Percentiles rank a stretch among this genome's conserved stretches.
These are phyloP conservation scores for Euplagia quadripunctaria DNA, from an alignment of 2,888 invertebrate genomes.

Conservation along the genomic window DNA sequence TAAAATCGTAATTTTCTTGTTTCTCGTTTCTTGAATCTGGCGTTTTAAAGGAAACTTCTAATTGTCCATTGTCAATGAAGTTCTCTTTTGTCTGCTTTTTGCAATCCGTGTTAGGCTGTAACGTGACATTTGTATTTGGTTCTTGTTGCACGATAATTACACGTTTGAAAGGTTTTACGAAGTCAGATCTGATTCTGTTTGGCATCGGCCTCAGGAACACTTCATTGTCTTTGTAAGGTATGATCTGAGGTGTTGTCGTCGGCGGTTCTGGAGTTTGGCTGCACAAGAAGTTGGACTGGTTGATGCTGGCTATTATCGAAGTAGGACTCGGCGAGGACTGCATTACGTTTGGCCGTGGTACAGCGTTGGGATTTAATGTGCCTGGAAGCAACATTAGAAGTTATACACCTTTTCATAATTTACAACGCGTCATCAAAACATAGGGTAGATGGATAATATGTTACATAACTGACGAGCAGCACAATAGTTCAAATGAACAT, in stretches of 20 bases:
- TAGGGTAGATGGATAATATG: no score
- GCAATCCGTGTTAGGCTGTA: constrained; percentile 31
- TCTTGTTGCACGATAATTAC: constrained; percentile 69
- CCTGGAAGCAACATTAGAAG: constrained; percentile 54
- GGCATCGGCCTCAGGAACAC: constrained; percentile 63
- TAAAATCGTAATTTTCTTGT: constrained; percentile 69
- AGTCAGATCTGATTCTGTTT: constrained; percentile 38
- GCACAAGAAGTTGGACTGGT: constrained; percentile 82
- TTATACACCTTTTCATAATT: background rate
- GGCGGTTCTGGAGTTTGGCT: constrained; percentile 67
- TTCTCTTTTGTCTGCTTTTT: constrained; percentile 41
- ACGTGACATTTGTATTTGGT: constrained; percentile 46
- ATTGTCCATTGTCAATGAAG: constrained; percentile 51
- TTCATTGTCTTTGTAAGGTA: constrained; percentile 52
- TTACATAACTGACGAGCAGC: no score
- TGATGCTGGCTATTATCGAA: constrained; percentile 81
- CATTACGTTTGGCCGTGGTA: constrained; percentile 73
- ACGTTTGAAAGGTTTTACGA: constrained; percentile 66
- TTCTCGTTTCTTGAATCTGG: constrained; percentile 41
- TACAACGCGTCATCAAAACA: background rate
- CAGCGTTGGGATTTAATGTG: constrained; percentile 65
- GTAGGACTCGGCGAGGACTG: constrained; percentile 84
- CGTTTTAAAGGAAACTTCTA: constrained; percentile 52
- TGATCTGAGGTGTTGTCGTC: constrained; percentile 39
- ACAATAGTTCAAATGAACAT: no score